Evolutionary conservation across 1,140 invertebrate genomes (phyloP), one percentile per base, ranked within the genome.

Genomic region (Drosophila hydei): DNA sequence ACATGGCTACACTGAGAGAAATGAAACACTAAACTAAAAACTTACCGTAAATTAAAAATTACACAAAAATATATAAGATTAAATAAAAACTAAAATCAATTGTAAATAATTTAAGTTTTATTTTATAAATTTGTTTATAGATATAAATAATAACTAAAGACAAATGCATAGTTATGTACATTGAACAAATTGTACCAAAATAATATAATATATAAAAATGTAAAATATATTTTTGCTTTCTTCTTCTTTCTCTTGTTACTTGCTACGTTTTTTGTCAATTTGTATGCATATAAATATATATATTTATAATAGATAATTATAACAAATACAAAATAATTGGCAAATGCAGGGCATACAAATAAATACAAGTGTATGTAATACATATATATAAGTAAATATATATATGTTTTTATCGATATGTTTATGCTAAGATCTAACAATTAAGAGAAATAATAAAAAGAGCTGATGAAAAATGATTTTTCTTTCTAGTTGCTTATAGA

Each of bases 91-190:
- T 45, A 56, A 52, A 21, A 12, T 45, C 18, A 45, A 45, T 23
- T 79, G 67, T 67, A 38, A 85, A 84, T 84, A 79, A 84, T 78
- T 79, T 75, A 83, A 72, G 56, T 83, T 63, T 83, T 84, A 33
- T 33, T 84, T 81, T 65, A 68, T 72, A 75, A 50, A 75, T 65
- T 59, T 62, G 48, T 84, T 55, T 55, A 70, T 38, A 25, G 30
- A 33, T 33, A 33, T 72, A 67, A 68, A 77, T 77, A 61, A 54
- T 63, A 81, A 59, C 79, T 83, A 81, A 73, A 45, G 50, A 61
- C 56, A 76, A 62, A 81, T 62, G 67, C 80, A 73, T 69, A 69
- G 50, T 74, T 83, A 75, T 83, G 47, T 83, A 83, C 79, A 83
- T 69, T 70, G 50, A 84, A 75, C 71, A 83, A 75, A 51, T 84